Evolutionary conservation across 2,797 vertebrate genomes (phyloP).

Genomic region (Spinus olivaceus): DNA sequence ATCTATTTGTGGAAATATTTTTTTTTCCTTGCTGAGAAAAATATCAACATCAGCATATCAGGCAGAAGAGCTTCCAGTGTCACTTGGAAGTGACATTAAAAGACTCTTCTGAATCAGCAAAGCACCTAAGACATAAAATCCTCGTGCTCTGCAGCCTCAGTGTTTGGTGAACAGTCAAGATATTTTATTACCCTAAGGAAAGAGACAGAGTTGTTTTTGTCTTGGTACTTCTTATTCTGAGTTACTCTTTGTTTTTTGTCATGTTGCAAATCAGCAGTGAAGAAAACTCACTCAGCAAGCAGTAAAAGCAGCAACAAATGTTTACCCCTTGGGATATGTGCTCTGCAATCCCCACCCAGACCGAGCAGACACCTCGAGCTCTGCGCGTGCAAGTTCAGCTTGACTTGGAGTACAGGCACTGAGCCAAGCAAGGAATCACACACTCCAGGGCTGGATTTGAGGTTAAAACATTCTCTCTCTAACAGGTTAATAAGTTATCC

Average conservation of each 20-base stretch:
- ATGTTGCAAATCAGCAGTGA: slow-evolving; percentile 36
- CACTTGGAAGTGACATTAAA: not conserved
- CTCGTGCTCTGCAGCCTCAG: not conserved
- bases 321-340: slow-evolving; percentile 61
- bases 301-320: slow-evolving; percentile 53
- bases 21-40: not conserved
- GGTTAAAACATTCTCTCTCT: not conserved
- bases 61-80: not conserved
- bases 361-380: slow-evolving; percentile 19
- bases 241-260: slow-evolving; percentile 40
- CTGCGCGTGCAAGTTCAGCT: not conserved
- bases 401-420: not conserved
- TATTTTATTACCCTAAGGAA: slow-evolving; percentile 13
- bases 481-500: slow-evolving; percentile 33
- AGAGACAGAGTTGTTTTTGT: slow-evolving; percentile 34
- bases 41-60: not conserved
- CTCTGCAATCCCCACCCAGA: slow-evolving; percentile 47
- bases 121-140: not conserved
- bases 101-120: not conserved
- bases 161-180: not conserved
- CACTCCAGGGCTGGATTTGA: not conserved
- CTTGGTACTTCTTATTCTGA: slow-evolving; percentile 1
- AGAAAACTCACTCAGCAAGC: slow-evolving; percentile 51
- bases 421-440: slow-evolving; percentile 15
- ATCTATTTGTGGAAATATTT: not conserved